Evolutionary conservation across 2,888 invertebrate genomes (phyloP), one percentile per base, ranked within the genome.

Genomic region (Apoderus coryli): DNA sequence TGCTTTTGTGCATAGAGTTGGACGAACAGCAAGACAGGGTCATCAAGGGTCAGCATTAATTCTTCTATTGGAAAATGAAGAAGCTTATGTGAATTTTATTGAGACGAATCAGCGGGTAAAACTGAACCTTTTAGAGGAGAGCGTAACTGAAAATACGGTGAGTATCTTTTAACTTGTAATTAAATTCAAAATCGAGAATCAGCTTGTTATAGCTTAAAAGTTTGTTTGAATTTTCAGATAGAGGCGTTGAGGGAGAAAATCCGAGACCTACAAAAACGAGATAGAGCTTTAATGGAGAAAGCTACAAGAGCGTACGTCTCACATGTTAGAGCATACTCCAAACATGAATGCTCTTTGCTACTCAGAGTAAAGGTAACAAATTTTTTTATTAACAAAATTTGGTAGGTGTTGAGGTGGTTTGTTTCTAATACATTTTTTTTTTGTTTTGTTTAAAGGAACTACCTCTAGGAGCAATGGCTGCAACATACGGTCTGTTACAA

Each of bases 241-340:
- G 39, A 51, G 6, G 44, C 65, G 54, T 56, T 73, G 1, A 56
- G 67, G 23, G 61, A 67, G 10, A 64, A 63, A 34, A 64, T 84
- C 35, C 67, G 76, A 49, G 61, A 66, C 7, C 54, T 76, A 15
- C 79, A 82, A 47, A 54, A 63, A 25, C 60, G 64, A 22, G 89
- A 92, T 55, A 67, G 89, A 41, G 69, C 70, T 0, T 52, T 85
- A 5, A 75, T 84, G 49, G 93, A 96, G 52, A 85, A 85, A 52
- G 89, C 81, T 0, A 79, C 82, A 41, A 65, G 76, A 31, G 96
- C 96, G 0, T 96, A 90, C 59, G 96, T 98, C 0, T 95, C 96
- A 0, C 93, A 88, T 54, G 69, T 96, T 36, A 76, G 85, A 42
- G 80, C 90, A 0, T 98, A 98, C 57, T 75, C 76, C 7, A 96